phyloP scores from a whole-genome alignment of 2,797 vertebrate genomes.

The Vireo griseus region DNA sequence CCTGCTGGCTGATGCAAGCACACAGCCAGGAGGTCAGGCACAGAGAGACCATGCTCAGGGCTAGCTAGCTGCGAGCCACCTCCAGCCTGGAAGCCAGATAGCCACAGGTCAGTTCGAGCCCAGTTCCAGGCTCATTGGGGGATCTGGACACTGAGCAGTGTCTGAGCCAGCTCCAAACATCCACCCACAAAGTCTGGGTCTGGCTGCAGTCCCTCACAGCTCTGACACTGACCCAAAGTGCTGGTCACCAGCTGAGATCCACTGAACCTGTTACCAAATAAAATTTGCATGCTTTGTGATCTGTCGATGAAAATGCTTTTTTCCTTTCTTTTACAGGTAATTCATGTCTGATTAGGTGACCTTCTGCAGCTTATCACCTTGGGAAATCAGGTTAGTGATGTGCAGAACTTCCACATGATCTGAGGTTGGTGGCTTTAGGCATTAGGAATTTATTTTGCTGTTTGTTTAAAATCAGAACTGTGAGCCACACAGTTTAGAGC shows the following conservation, averaged over 20 bases:
- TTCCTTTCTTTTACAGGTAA: neutral
- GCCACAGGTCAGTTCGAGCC: rapidly evolving
- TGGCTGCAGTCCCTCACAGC: neutral
- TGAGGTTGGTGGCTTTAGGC: neutral
- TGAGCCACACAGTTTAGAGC: neutral
- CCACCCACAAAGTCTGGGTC: neutral
- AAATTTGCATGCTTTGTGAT: neutral
- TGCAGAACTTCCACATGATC: neutral
- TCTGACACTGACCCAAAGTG: neutral
- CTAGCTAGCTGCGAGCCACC: neutral
- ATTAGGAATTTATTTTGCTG: neutral
- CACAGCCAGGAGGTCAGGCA: neutral
- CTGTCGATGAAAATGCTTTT: neutral
- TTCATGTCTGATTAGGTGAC: neutral
- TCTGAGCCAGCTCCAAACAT: neutral
- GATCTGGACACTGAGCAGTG: neutral
- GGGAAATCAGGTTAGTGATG: neutral
- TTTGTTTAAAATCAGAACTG: slow-evolving; percentile 16
- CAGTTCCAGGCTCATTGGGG: neutral
- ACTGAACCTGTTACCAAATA: neutral
- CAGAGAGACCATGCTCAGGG: rapidly evolving
- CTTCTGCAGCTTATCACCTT: neutral
- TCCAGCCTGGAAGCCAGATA: neutral
- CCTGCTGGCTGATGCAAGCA: neutral
- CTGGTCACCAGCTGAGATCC: neutral